Conservation (phyloP, 1,140 invertebrate genomes). For the Brachionus plicatilis region DNA sequence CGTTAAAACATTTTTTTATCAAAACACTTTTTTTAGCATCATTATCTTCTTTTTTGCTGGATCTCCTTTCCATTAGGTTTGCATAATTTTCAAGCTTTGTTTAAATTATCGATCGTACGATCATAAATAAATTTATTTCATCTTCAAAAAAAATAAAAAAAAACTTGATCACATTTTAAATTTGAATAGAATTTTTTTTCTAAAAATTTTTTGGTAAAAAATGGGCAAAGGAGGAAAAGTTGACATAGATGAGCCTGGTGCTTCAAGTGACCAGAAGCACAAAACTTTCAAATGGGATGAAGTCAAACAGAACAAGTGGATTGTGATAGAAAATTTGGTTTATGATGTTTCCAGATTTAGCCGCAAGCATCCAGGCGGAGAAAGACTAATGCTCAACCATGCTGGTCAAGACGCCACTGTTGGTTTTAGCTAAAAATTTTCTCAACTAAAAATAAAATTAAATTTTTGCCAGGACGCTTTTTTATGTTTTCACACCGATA, state of each 20-base stretch:
- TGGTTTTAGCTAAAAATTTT: conserved; percentile 27
- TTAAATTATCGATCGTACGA: conserved; percentile 17
- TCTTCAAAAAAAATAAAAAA: background rate
- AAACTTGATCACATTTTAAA: background rate
- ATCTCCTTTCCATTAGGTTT: background rate
- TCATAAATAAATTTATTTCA: background rate
- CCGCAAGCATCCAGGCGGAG: conserved; percentile 53
- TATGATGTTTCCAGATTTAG: conserved; percentile 52
- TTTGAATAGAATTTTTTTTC: background rate
- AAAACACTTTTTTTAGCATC: background rate
- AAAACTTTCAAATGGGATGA: conserved; percentile 47
- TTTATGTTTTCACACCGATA: background rate
- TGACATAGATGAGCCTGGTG: background rate
- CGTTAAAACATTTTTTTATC: background rate
- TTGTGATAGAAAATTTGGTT: conserved; percentile 50
- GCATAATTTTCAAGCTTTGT: background rate
- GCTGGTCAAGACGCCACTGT: conserved; percentile 55
- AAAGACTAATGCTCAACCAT: conserved; percentile 48
- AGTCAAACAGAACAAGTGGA: conserved; percentile 45
- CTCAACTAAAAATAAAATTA: background rate
- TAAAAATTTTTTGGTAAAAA: no score
- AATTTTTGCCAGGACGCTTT: background rate
- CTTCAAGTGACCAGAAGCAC: background rate
- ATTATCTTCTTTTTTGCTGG: background rate
- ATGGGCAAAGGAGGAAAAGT: conserved; percentile 2